Conservation (phyloP, 2,113 vertebrate genomes). For the Lycaon pictus region DNA sequence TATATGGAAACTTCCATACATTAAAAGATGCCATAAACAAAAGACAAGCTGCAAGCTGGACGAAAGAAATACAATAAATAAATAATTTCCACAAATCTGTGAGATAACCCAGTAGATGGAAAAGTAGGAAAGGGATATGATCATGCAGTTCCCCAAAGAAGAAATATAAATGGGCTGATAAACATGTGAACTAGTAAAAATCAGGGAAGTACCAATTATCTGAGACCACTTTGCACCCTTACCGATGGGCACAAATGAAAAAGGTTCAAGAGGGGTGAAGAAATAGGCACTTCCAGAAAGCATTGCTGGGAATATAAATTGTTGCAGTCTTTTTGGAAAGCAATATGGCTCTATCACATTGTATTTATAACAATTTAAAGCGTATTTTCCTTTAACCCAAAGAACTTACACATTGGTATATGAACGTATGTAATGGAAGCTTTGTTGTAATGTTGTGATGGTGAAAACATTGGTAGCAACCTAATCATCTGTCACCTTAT, state of each 20-base stretch:
- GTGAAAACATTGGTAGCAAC: background rate
- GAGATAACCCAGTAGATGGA: background rate
- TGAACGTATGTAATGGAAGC: background rate
- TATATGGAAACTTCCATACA: background rate
- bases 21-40: constrained; percentile 36
- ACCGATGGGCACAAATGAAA: background rate
- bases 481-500: background rate
- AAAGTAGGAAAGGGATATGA: background rate
- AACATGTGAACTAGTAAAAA: constrained; percentile 15
- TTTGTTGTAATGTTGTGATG: background rate
- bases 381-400: constrained; percentile 27
- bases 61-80: background rate
- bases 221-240: background rate
- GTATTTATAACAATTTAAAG: constrained; percentile 8
- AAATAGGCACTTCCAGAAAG: background rate
- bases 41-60: background rate
- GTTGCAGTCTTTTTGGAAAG: background rate
- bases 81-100: constrained; percentile 18
- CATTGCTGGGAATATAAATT: constrained; percentile 17
- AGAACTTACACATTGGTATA: background rate
- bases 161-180: background rate
- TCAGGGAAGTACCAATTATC: background rate
- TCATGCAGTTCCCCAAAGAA: background rate
- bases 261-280: background rate
- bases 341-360: background rate